These are phyloP conservation scores for Rhinolophus ferrumequinum DNA, from an alignment of 2,113 vertebrate genomes.

Conservation along the genomic window DNA sequence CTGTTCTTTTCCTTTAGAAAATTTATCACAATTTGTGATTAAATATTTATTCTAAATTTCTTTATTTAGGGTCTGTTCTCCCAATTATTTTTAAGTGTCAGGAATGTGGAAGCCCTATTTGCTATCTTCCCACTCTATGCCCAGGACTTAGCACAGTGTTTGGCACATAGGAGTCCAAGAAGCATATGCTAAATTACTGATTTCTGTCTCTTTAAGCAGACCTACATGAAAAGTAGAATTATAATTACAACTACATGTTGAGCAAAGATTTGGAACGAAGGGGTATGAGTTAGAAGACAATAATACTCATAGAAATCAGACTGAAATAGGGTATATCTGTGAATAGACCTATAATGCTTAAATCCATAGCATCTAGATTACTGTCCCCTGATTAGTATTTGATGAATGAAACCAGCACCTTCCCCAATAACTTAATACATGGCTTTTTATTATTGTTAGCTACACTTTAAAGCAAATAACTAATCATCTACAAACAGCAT, in stretches of 20 bases:
- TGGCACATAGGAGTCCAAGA: background rate
- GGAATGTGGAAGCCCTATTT: background rate
- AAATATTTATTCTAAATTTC: background rate
- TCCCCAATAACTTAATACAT: background rate
- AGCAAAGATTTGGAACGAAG: background rate
- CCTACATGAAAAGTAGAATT: background rate
- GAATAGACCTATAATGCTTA: background rate
- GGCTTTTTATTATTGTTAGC: background rate
- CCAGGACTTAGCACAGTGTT: background rate
- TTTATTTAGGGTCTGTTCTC: background rate
- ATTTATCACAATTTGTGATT: background rate
- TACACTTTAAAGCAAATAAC: conserved; percentile 28
- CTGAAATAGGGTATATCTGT: background rate
- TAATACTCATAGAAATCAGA: background rate
- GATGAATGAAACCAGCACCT: background rate
- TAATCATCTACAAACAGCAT: background rate
- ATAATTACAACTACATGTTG: conserved; percentile 10
- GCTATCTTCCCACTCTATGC: background rate
- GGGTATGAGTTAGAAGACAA: background rate
- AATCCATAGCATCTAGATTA: background rate
- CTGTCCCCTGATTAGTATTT: background rate
- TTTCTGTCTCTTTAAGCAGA: background rate
- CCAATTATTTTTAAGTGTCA: conserved; percentile 1
- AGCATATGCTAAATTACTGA: background rate
- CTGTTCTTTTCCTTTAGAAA: conserved; percentile 16